Evolutionary conservation across 2,113 vertebrate genomes (phyloP).

Genomic region (Zosterops hypoxanthus): DNA sequence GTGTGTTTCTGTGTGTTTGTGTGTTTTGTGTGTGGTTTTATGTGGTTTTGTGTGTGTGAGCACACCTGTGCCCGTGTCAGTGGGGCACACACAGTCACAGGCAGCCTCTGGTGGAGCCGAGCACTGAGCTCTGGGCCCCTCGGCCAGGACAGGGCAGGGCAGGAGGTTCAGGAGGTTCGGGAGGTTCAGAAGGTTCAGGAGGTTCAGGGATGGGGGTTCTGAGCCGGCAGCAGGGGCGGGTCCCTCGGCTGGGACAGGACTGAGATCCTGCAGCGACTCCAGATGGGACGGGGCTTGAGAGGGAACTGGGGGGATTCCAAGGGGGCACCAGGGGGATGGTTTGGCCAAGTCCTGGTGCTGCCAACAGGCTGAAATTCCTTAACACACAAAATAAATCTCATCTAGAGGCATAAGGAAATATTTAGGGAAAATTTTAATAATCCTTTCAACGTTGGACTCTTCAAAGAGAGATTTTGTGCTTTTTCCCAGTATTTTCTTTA

Average conservation of each 20-base stretch:
- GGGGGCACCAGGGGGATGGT: background rate
- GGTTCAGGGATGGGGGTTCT: too few species aligned
- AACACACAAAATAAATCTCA: background rate
- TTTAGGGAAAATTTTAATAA: background rate
- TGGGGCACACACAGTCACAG: rapidly evolving
- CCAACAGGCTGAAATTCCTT: background rate
- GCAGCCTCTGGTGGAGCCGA: background rate
- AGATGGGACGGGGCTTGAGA: background rate
- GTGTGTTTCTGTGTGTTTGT: too few species aligned
- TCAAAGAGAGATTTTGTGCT: background rate
- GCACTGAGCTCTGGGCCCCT: background rate
- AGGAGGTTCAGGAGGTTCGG: background rate
- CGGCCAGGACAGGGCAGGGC: background rate
- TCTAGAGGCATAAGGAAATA: background rate
- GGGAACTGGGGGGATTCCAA: background rate
- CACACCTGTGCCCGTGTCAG: background rate
- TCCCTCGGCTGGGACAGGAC: background rate
- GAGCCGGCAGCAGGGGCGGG: background rate
- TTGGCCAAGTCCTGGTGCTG: background rate
- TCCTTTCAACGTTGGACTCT: background rate
- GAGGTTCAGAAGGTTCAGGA: too few species aligned
- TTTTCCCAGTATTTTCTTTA: background rate
- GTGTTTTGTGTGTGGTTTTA: too few species aligned
- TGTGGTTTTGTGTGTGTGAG: too few species aligned
- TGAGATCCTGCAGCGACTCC: too few species aligned